Evolutionary conservation across 2,888 invertebrate genomes (phyloP).

Genomic region (Agrotis puta): DNA sequence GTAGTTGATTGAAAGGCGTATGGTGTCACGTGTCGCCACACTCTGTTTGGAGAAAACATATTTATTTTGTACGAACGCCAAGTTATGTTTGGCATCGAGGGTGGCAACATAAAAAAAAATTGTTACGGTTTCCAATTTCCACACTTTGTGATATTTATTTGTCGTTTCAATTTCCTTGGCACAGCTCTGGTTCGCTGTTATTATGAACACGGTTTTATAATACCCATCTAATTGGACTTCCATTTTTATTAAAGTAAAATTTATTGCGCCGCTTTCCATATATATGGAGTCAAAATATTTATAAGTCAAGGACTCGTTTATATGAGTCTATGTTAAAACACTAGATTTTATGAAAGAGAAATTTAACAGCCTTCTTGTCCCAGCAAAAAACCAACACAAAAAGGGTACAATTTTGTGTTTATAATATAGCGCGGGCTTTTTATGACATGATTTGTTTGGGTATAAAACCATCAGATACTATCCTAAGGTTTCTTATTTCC

Average conservation of each 20-base stretch:
- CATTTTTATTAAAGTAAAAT: conserved; percentile 55
- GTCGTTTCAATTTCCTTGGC: conserved; percentile 61
- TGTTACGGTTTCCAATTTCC: conserved; percentile 60
- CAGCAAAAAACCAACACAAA: conserved; percentile 31
- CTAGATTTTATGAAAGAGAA: conserved; percentile 33
- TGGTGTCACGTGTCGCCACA: conserved; percentile 66
- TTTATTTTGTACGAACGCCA: conserved; percentile 67
- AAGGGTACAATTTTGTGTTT: conserved; percentile 29
- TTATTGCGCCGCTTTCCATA: conserved; percentile 17
- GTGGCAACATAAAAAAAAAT: conserved; percentile 39
- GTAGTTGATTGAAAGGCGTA: conserved; percentile 68
- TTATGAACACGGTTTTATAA: conserved; percentile 52
- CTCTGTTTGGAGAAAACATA: conserved; percentile 68
- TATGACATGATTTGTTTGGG: conserved; percentile 39
- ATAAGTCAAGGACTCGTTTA: conserved; percentile 32
- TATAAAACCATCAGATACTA: conserved; percentile 29
- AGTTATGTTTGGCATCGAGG: conserved; percentile 54
- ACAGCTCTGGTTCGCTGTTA: conserved; percentile 33
- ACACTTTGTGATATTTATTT: conserved; percentile 63
- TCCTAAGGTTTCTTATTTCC: conserved; percentile 25
- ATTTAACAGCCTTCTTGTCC: conserved; percentile 26
- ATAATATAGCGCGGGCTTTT: conserved; percentile 40
- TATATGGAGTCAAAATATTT: conserved; percentile 38
- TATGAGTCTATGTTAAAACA: conserved; percentile 15
- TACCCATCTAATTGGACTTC: conserved; percentile 52